Conservation (phyloP, 2,797 vertebrate species). For the Varecia variegata region DNA sequence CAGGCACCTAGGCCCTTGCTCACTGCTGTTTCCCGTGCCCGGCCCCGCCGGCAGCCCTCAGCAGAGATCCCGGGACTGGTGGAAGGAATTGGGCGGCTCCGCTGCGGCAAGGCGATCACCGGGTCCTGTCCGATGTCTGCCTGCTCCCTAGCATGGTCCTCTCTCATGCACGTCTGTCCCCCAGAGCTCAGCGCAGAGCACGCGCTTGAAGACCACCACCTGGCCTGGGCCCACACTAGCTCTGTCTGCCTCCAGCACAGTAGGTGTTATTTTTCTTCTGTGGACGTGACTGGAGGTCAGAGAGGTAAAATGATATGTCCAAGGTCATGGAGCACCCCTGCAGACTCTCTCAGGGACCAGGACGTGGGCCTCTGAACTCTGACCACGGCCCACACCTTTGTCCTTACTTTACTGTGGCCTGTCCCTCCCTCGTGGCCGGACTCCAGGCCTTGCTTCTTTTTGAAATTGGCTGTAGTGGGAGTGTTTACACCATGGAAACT, state of each 20-base stretch:
- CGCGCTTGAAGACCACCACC: neutral
- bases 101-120: rapidly evolving
- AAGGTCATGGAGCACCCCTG: neutral
- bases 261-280: neutral
- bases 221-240: neutral
- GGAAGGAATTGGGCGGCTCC: neutral
- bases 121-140: too few relatives aligned
- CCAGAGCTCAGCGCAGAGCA: neutral
- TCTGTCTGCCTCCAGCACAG: neutral
- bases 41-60: rapidly evolving
- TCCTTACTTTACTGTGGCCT: neutral
- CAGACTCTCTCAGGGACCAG: neutral
- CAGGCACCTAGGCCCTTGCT: neutral
- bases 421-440: neutral
- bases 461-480: neutral
- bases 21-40: neutral
- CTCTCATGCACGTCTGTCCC: neutral
- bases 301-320: neutral
- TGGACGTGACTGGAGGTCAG: neutral
- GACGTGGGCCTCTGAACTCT: neutral
- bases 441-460: neutral
- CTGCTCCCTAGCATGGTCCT: neutral
- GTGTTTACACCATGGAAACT: neutral
- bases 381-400: neutral
- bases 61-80: neutral